Conservation (phyloP, 2,888 invertebrate genomes). For the Melanargia galathea region DNA sequence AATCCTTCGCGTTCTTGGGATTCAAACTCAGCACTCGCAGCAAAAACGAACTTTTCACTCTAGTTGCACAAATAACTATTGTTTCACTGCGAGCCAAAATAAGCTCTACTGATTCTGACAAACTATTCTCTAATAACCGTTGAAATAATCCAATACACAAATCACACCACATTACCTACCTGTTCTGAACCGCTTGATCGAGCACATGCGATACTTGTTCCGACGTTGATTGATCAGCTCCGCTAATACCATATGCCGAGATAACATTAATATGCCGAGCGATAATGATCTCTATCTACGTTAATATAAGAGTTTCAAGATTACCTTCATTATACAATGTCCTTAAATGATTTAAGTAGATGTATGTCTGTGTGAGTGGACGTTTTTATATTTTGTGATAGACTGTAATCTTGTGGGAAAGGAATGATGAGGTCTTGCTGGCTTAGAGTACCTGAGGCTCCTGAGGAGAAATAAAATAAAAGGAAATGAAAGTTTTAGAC, state of each 20-base stretch:
- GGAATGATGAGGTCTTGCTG: neutral
- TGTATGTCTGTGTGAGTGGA: neutral
- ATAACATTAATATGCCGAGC: conserved; percentile 24
- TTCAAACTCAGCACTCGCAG: too few relatives aligned
- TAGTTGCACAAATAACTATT: too few relatives aligned
- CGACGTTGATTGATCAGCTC: conserved; percentile 43
- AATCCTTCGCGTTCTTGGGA: too few relatives aligned
- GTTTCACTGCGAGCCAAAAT: neutral
- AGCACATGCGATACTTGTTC: conserved; percentile 36
- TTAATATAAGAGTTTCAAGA: conserved; percentile 16
- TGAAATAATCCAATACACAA: conserved; percentile 25
- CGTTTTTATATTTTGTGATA: neutral
- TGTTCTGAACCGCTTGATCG: conserved; percentile 41
- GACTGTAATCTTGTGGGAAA: conserved; percentile 1
- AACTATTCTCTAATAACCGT: conserved; percentile 6
- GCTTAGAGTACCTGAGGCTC: neutral
- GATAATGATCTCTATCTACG: conserved; percentile 17
- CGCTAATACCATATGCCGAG: conserved; percentile 30
- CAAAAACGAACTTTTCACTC: too few relatives aligned
- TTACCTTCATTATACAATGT: conserved; percentile 1
- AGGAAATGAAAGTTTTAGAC: neutral
- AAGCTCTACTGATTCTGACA: conserved; percentile 1
- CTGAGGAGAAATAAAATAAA: neutral
- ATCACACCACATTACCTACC: conserved; percentile 43
- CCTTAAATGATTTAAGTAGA: conserved; percentile 3